A percentile compares a stretch with the other conserved stretches of the same genome.
Conservation (phyloP, 1,140 invertebrate genomes). For the Sycobia sp. region DNA sequence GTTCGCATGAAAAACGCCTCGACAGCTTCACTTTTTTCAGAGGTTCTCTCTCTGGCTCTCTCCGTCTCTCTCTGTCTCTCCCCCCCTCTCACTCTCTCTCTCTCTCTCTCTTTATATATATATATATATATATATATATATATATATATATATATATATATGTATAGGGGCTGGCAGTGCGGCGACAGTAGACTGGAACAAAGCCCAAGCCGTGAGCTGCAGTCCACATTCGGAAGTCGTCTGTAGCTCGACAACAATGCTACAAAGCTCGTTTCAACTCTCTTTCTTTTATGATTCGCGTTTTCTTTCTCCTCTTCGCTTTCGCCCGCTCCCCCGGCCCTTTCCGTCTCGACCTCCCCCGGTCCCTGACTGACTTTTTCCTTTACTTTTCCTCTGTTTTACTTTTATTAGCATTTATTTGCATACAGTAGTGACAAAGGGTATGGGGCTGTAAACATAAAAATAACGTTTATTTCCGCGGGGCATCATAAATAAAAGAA, state of each 20-base stretch:
- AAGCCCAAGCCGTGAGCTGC: slow-evolving; percentile 1
- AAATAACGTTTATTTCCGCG: neutral
- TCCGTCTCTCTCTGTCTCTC: neutral
- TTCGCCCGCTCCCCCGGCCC: neutral
- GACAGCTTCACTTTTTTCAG: too few species aligned
- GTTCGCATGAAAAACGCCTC: too few species aligned
- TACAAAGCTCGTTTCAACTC: slow-evolving; percentile 7
- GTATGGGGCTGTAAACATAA: neutral
- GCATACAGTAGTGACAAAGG: neutral
- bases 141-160: too few species aligned
- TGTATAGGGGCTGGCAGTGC: too few species aligned
- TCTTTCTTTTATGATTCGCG: slow-evolving; percentile 12
- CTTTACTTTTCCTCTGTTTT: neutral
- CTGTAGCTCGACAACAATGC: slow-evolving; percentile 8
- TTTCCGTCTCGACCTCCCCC: neutral
- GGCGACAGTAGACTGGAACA: slow-evolving; percentile 9
- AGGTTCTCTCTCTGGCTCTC: too few species aligned
- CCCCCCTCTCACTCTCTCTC: neutral
- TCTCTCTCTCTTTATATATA: too few species aligned
- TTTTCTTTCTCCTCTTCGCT: neutral
- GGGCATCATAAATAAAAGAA: neutral
- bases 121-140: too few species aligned
- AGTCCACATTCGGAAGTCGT: slow-evolving; percentile 13
- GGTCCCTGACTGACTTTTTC: neutral
- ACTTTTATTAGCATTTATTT: slow-evolving; percentile 13